These are phyloP conservation scores for Sylvia borin DNA, from an alignment of 2,797 vertebrate species.

Conservation along the genomic window DNA sequence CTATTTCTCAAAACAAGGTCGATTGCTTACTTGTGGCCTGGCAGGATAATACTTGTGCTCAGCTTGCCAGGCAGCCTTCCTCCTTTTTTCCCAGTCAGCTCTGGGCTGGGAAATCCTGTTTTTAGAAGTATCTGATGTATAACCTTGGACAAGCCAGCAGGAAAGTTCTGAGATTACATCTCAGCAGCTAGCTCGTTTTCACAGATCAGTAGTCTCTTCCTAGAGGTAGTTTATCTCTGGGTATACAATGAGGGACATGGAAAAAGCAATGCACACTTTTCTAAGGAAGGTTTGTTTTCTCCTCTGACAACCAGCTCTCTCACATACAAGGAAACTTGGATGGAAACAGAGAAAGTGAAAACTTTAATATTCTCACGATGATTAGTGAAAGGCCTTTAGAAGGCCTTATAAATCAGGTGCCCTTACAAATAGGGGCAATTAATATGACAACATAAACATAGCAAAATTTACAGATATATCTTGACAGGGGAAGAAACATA, in stretches of 20 bases:
- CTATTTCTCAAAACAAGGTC: neutral
- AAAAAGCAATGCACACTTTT: neutral
- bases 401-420: neutral
- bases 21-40: neutral
- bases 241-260: neutral
- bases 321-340: neutral
- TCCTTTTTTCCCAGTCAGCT: neutral
- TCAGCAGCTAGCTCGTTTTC: neutral
- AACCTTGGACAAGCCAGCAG: neutral
- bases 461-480: neutral
- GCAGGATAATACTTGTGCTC: neutral
- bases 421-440: neutral
- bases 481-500: neutral
- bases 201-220: neutral
- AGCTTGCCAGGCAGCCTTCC: neutral
- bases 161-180: neutral
- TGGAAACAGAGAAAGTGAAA: neutral
- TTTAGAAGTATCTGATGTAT: neutral
- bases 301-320: neutral
- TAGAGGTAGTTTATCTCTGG: neutral
- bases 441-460: neutral
- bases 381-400: neutral
- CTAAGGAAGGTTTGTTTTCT: neutral
- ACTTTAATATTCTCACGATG: neutral
- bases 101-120: neutral